A percentile compares a stretch with the other conserved stretches of the same genome.
phyloP scores from a whole-genome alignment of 2,797 vertebrate species.

The Pseudotriccus pelzelni region DNA sequence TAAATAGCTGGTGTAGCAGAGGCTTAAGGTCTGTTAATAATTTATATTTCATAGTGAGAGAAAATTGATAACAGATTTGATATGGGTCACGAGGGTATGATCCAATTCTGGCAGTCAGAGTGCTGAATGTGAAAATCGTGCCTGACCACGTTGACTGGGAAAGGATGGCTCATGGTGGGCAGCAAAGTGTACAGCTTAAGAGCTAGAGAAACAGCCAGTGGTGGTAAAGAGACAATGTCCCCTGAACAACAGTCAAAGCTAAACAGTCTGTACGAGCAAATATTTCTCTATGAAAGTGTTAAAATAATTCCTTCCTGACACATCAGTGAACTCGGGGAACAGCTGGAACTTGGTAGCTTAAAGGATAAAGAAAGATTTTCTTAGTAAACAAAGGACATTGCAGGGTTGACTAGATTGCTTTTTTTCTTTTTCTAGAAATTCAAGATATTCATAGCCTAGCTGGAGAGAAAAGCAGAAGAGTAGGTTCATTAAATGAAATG shows the following conservation, averaged over 20 bases:
- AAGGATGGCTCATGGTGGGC: neutral
- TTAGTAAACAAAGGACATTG: neutral
- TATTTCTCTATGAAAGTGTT: neutral
- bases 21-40: constrained; percentile 8
- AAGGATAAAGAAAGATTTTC: constrained; percentile 32
- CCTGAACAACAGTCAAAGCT: neutral
- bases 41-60: neutral
- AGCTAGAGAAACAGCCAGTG: neutral
- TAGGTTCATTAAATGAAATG: neutral
- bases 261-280: neutral
- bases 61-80: constrained; percentile 29
- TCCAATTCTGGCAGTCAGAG: neutral
- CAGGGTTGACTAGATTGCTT: neutral
- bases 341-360: constrained; percentile 30
- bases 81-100: neutral
- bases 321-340: neutral
- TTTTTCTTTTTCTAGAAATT: neutral
- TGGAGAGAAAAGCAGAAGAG: neutral
- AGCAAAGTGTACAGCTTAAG: neutral
- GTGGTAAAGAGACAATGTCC: neutral
- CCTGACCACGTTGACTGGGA: neutral
- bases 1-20: neutral
- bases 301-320: constrained; percentile 24
- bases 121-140: neutral
- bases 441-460: neutral